Base-by-base conservation (phyloP, 2,888 invertebrate species). In the Rhagium mordax region DNA sequence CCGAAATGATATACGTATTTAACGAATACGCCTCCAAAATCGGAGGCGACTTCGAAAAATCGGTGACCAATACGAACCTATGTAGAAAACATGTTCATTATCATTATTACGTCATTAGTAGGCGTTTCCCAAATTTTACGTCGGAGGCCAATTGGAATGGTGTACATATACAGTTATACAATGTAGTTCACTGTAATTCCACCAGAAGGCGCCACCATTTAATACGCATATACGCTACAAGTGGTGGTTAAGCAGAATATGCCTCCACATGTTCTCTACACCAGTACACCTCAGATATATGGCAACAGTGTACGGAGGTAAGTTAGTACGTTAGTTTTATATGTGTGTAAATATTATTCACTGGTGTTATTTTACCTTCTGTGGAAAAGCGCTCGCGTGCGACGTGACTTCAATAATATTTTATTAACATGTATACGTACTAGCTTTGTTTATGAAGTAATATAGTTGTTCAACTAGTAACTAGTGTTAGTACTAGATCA, bases 1-100 rank as follows among this genome's bases (percentile, higher is more conserved):
- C 47, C 47, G 10, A 47, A 47, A 47, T 47, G n/a, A 47, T 47
- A 47, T 47, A 47, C 3, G 13, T 3, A 2, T 47, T 47, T n/a
- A 47, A n/a, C 10, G 47, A 47, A 3, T 10, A 47, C 47, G 47
- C 47, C 47, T 47, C 47, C 4, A 8, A 47, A 47, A 47, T 47
- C n/a, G 47, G 47, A 47, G 47, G 47, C 47, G 47, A 47, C 47
- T 47, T n/a, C n/a, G 47, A 47, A 47, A 47, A 47, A 47, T 47
- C 47, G 47, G 47, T 5, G 47, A 10, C 10, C 47, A 47, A n/a
- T 47, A 47, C 47, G 47, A 47, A 47, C 47, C 10, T 10, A 47
- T 10, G 47, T 47, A 10, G 3, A 47, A 5, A 47, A 47, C n/a
- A 47, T 3, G n/a, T 47, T n/a, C 10, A n/a, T 47, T 47, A n/a